Conservation (phyloP, 2,888 invertebrate genomes). For the Apotomis capreana region DNA sequence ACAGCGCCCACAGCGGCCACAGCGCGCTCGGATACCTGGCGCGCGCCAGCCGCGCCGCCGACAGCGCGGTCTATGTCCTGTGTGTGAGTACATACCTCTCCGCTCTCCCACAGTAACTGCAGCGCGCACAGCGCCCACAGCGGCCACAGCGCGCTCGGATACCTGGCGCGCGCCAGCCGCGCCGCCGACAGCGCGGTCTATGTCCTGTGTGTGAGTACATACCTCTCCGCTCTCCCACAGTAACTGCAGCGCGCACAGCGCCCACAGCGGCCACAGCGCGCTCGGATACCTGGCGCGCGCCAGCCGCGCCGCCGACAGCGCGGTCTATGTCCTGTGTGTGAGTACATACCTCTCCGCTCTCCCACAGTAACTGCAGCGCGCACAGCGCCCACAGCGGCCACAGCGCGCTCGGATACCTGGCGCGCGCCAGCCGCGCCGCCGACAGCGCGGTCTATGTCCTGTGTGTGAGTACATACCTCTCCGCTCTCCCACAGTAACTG, state of each 20-base stretch:
- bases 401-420: slow-evolving; percentile 65
- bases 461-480: slow-evolving; percentile 58
- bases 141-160: slow-evolving; percentile 82
- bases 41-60: slow-evolving; percentile 92
- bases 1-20: slow-evolving; percentile 83
- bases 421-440: too few relatives aligned
- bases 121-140: slow-evolving; percentile 88
- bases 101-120: slow-evolving; percentile 88
- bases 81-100: slow-evolving; percentile 87
- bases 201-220: slow-evolving; percentile 83
- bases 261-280: background rate
- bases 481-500: slow-evolving; percentile 90
- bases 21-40: slow-evolving; percentile 68
- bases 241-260: slow-evolving; percentile 89
- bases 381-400: slow-evolving; percentile 71
- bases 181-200: too few relatives aligned
- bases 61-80: slow-evolving; percentile 86
- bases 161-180: too few relatives aligned
- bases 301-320: background rate
- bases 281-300: background rate
- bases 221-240: slow-evolving; percentile 90
- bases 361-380: slow-evolving; percentile 3
- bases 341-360: background rate
- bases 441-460: slow-evolving; percentile 76
- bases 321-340: too few relatives aligned